A percentile compares a stretch with the other conserved stretches of the same genome.
Conservation (phyloP, 2,888 invertebrate species). For the Magallana nippona region DNA sequence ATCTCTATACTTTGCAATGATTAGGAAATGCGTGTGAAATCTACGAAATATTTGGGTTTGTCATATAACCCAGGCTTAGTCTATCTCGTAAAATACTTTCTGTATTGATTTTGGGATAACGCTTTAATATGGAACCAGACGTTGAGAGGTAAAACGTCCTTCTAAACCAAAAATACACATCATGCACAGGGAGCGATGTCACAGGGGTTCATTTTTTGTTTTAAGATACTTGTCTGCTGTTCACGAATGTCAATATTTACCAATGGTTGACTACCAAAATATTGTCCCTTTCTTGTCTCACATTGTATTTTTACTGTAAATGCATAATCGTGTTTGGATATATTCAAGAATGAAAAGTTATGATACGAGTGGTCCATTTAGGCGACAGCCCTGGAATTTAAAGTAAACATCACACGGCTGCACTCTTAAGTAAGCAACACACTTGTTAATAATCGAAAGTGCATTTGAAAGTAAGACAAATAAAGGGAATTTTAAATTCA, state of each 20-base stretch:
- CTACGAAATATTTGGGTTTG: constrained; percentile 1
- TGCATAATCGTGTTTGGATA: constrained; percentile 33
- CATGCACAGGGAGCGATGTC: not conserved
- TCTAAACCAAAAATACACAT: not conserved
- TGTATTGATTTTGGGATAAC: constrained; percentile 23
- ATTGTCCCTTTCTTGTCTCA: constrained; percentile 27
- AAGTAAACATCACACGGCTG: constrained; percentile 19
- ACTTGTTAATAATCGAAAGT: constrained; percentile 9
- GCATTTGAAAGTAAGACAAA: constrained; percentile 5
- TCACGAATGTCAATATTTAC: constrained; percentile 4
- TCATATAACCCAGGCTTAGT: not conserved
- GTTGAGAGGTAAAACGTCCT: not conserved
- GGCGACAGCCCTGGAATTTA: constrained; percentile 12
- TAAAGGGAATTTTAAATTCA: not conserved
- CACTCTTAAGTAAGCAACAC: not conserved
- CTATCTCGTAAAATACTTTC: not conserved
- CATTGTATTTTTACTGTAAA: constrained; percentile 9
- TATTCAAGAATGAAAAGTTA: constrained; percentile 22
- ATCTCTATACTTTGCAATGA: not conserved
- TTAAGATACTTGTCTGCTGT: constrained; percentile 8
- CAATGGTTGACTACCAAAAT: constrained; percentile 7
- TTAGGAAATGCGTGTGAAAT: constrained; percentile 16
- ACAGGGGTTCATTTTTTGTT: constrained; percentile 14
- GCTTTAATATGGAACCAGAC: constrained; percentile 14
- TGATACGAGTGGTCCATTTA: constrained; percentile 11